Conservation (phyloP, 35 echinoderm and acorn worm genomes). For the Patiria miniata region DNA sequence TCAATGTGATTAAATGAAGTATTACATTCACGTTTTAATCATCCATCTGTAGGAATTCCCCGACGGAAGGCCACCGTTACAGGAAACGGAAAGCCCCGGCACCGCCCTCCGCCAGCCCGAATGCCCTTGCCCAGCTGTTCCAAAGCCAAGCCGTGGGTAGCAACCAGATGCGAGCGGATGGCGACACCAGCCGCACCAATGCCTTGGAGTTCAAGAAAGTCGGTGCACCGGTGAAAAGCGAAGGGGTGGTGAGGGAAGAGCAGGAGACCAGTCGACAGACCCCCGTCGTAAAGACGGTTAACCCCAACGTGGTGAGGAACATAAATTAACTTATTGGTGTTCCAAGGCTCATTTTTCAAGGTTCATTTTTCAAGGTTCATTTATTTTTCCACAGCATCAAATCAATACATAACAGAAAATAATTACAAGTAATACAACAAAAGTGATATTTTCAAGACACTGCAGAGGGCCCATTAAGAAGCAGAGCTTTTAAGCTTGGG, state of each 20-base stretch:
- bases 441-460: no score
- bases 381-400: no score
- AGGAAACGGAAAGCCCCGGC: constrained; percentile 12
- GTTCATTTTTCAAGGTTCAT: no score
- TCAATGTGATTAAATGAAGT: no score
- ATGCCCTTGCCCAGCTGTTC: constrained; percentile 7
- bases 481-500: no score
- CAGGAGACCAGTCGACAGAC: not conserved
- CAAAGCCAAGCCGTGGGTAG: not conserved
- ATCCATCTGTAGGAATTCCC: not conserved
- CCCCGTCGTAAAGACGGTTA: not conserved
- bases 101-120: not conserved
- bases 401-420: no score
- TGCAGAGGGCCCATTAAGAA: no score
- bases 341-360: no score
- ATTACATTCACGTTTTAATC: no score
- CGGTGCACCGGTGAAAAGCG: not conserved
- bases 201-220: constrained; percentile 10
- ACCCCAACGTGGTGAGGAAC: constrained; percentile 18
- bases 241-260: not conserved
- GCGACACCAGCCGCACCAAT: not conserved
- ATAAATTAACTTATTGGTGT: no score
- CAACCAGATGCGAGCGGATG: not conserved
- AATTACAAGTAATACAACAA: no score
- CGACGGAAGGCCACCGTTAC: not conserved